Conservation (phyloP, 2,113 vertebrate genomes). For the Equus quagga region DNA sequence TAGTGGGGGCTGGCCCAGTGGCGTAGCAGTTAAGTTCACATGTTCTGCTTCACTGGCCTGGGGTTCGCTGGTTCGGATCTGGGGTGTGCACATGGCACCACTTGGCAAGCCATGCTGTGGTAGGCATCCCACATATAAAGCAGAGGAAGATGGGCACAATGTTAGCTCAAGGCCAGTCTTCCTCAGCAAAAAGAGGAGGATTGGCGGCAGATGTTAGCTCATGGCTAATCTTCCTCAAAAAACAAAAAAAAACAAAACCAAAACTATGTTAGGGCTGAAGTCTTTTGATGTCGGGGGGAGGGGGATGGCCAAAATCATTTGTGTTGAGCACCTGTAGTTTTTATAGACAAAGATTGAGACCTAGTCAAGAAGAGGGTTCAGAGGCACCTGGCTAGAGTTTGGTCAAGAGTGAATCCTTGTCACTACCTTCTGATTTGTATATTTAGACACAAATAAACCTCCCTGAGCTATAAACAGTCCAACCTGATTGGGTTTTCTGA, state of each 20-base stretch:
- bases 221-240: too few species aligned
- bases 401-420: neutral
- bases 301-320: neutral
- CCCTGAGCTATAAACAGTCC: neutral
- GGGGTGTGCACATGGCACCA: too few species aligned
- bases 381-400: neutral
- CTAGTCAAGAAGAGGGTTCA: neutral
- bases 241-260: too few species aligned
- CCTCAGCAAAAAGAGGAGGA: too few species aligned
- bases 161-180: too few species aligned
- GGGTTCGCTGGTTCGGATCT: too few species aligned
- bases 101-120: too few species aligned
- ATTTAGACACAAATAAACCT: neutral
- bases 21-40: too few species aligned
- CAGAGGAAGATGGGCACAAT: too few species aligned
- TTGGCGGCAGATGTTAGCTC: too few species aligned
- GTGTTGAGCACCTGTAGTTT: neutral
- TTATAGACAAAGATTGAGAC: neutral
- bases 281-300: neutral
- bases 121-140: too few species aligned
- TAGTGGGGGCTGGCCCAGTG: neutral
- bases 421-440: neutral
- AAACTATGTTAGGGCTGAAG: neutral
- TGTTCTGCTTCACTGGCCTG: too few species aligned
- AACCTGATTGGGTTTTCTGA: neutral